phyloP scores from a whole-genome alignment of 92 coral and sea anemone genomes.

The Parazoanthus darwini region DNA sequence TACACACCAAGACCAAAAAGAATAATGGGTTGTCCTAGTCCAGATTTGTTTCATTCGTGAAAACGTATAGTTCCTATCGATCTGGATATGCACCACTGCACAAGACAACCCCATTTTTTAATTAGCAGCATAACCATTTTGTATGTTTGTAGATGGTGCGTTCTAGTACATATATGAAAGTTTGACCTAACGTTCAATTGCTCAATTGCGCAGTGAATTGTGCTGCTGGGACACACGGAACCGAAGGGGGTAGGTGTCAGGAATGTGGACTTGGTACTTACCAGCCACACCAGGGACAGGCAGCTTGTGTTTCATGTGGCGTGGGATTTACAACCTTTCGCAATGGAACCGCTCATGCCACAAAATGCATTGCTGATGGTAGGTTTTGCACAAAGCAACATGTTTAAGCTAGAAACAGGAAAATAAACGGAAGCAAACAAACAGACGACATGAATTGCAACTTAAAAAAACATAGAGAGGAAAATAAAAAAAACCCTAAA shows the following conservation, averaged over 20 bases:
- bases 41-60: no score
- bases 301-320: slow-evolving; percentile 29
- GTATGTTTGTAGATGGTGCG: no score
- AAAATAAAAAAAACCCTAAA: no score
- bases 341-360: slow-evolving; percentile 35
- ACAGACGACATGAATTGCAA: not conserved
- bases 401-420: not conserved
- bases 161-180: no score
- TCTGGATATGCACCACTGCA: no score
- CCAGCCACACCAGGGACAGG: slow-evolving; percentile 45
- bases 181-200: no score
- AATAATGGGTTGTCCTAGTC: no score
- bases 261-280: slow-evolving; percentile 47
- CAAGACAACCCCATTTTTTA: no score
- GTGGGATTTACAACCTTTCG: slow-evolving; percentile 32
- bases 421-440: not conserved
- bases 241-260: slow-evolving; percentile 39
- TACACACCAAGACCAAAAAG: no score
- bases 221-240: slow-evolving; percentile 48
- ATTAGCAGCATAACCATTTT: no score
- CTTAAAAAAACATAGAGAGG: not conserved
- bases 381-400: not conserved
- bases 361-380: slow-evolving; percentile 33
- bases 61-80: no score
- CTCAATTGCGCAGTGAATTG: slow-evolving; percentile 36